These are phyloP conservation scores for Microtus oregoni DNA, from an alignment of 2,113 vertebrate genomes.

Conservation along the genomic window DNA sequence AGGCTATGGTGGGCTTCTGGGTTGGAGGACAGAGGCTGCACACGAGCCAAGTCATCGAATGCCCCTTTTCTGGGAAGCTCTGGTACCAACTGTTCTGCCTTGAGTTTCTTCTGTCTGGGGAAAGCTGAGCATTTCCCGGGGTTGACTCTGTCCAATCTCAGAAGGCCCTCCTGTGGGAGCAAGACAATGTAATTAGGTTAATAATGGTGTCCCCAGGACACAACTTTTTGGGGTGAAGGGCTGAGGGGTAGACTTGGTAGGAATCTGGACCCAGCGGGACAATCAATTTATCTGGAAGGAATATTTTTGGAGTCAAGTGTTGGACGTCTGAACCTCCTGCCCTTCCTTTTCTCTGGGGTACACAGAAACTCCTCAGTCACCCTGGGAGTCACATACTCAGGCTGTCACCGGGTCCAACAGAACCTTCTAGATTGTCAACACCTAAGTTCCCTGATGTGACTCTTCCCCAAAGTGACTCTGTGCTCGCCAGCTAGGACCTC, in stretches of 20 bases:
- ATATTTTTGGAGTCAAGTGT: not conserved
- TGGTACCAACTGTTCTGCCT: accelerated
- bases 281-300: accelerated
- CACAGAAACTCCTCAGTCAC: not conserved
- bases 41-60: too few species aligned
- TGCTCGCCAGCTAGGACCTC: too few species aligned
- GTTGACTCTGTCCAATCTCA: not conserved
- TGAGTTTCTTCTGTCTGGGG: accelerated
- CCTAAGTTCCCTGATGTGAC: not conserved
- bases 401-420: not conserved
- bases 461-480: not conserved
- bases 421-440: not conserved
- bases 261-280: not conserved
- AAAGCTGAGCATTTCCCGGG: accelerated
- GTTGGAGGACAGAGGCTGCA: too few species aligned
- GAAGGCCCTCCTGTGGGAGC: not conserved
- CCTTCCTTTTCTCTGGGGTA: not conserved
- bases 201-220: not conserved
- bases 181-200: not conserved
- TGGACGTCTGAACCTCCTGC: not conserved
- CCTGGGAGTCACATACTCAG: too few species aligned
- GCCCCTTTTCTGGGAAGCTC: accelerated
- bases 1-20: too few species aligned
- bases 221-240: not conserved
- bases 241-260: accelerated